Evolutionary conservation across 2,888 invertebrate genomes (phyloP).

Genomic region (Andrena marginata): DNA sequence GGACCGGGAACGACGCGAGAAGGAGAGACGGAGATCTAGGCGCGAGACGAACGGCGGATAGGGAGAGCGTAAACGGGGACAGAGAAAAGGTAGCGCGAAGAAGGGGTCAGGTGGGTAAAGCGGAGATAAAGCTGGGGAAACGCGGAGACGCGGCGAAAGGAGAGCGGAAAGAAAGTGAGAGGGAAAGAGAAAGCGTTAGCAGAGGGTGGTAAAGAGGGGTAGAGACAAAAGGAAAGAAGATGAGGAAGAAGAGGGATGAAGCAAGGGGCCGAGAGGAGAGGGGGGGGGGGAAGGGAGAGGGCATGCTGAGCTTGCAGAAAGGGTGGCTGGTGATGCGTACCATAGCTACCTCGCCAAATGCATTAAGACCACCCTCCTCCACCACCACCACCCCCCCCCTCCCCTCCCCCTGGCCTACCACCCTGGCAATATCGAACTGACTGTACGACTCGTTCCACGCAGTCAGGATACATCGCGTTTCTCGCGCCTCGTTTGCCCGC

Average conservation of each 20-base stretch:
- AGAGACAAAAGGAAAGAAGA: slow-evolving; percentile 19
- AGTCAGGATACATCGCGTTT: slow-evolving; percentile 50
- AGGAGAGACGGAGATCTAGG: neutral
- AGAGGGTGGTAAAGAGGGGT: slow-evolving; percentile 16
- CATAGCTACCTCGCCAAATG: slow-evolving; percentile 82
- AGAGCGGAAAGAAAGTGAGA: slow-evolving; percentile 25
- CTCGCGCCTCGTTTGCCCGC: slow-evolving; percentile 49
- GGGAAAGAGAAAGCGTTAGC: neutral
- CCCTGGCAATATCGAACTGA: slow-evolving; percentile 78
- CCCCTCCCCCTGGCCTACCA: slow-evolving; percentile 34
- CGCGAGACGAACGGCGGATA: too few relatives aligned
- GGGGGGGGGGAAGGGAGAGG: slow-evolving; percentile 61
- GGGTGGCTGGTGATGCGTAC: slow-evolving; percentile 85
- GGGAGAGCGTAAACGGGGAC: neutral
- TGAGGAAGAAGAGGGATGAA: slow-evolving; percentile 45
- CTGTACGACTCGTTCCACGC: slow-evolving; percentile 56
- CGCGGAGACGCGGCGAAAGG: slow-evolving; percentile 36
- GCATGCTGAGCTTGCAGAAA: slow-evolving; percentile 84
- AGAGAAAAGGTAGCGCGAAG: slow-evolving; percentile 16
- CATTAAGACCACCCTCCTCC: slow-evolving; percentile 81
- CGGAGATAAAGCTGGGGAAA: slow-evolving; percentile 17
- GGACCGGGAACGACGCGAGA: neutral
- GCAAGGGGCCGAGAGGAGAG: slow-evolving; percentile 42
- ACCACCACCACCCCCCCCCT: too few relatives aligned
- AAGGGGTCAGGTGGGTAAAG: slow-evolving; percentile 28